A percentile compares a stretch with the other conserved stretches of the same genome.
phyloP scores from a whole-genome alignment of 2,113 vertebrate genomes.

The Hydropotes inermis region DNA sequence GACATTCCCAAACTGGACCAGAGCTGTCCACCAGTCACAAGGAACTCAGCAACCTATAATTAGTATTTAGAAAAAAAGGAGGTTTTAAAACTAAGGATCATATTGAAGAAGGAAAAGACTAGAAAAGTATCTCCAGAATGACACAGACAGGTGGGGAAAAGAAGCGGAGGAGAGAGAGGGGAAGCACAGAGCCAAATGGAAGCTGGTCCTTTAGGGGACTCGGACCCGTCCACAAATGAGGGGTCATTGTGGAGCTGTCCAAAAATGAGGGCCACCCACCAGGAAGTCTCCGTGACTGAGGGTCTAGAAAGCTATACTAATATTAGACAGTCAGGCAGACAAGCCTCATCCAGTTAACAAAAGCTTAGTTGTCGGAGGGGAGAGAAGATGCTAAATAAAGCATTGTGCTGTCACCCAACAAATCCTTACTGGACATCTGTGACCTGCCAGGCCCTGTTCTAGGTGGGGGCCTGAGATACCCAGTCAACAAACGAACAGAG shows the following conservation, averaged over 20 bases:
- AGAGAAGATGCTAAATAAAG: constrained; percentile 24
- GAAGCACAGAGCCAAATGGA: background rate
- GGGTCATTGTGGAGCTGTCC: no score
- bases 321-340: background rate
- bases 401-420: background rate
- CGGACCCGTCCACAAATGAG: background rate
- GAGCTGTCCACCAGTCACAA: background rate
- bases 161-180: background rate
- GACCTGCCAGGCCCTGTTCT: constrained; percentile 40
- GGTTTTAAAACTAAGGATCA: background rate
- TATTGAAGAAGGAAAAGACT: background rate
- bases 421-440: background rate
- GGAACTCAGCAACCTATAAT: background rate
- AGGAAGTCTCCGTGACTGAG: background rate
- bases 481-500: constrained; percentile 12
- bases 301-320: background rate
- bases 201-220: background rate
- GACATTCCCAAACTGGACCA: background rate
- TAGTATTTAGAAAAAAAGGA: background rate
- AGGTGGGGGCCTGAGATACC: background rate
- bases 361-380: background rate
- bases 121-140: background rate
- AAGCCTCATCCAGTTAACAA: constrained; percentile 1
- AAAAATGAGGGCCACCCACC: background rate
- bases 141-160: background rate